Percentiles rank a stretch among this genome's conserved stretches.
Evolutionary conservation across 2,797 vertebrate genomes (phyloP).

Genomic region (Bradypodion pumilum): DNA sequence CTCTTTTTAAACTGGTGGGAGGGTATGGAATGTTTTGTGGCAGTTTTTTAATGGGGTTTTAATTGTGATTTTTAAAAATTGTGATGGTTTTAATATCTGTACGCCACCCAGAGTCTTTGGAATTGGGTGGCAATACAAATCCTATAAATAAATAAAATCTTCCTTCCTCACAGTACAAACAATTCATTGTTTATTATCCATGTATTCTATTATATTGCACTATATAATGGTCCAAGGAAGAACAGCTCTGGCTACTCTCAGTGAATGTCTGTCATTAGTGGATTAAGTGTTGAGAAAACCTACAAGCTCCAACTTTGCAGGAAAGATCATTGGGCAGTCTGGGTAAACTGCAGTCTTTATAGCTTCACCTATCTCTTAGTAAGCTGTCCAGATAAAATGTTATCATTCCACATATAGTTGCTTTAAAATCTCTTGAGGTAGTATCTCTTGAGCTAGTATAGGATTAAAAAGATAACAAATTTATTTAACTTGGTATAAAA

Average conservation of each 20-base stretch:
- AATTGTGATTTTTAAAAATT: too few species aligned
- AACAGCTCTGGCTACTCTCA: neutral
- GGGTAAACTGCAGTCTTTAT: neutral
- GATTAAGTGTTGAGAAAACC: neutral
- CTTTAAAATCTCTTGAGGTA: neutral
- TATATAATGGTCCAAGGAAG: neutral
- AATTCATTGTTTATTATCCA: neutral
- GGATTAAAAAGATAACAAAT: neutral
- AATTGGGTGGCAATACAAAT: too few species aligned
- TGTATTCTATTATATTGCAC: neutral
- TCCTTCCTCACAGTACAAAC: constrained; percentile 32
- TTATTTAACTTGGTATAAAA: neutral
- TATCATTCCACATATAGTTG: neutral
- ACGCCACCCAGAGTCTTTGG: too few species aligned
- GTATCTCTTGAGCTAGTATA: neutral
- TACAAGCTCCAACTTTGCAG: neutral
- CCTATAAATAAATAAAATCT: too few species aligned
- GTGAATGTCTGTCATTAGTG: neutral
- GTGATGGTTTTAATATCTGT: too few species aligned
- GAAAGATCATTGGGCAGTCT: neutral
- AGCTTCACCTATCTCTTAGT: neutral
- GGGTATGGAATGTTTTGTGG: too few species aligned
- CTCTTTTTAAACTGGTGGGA: too few species aligned
- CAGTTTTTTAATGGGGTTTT: too few species aligned
- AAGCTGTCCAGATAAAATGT: neutral